These are phyloP conservation scores for Monochamus saltuarius DNA, from an alignment of 1,140 invertebrate genomes.

Conservation along the genomic window DNA sequence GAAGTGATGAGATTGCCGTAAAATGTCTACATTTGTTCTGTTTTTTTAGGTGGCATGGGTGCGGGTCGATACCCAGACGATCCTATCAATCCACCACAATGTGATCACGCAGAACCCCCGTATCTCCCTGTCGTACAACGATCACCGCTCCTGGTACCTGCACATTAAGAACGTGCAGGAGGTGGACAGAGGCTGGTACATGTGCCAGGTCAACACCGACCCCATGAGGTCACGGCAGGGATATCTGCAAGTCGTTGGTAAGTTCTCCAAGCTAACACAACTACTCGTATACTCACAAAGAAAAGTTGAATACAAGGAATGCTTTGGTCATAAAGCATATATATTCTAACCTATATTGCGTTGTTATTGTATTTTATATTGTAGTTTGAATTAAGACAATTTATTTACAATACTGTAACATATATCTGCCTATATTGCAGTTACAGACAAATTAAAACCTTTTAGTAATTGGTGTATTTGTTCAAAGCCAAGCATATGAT, in stretches of 20 bases:
- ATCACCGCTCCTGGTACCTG: constrained; percentile 85
- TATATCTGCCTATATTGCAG: too few relatives aligned
- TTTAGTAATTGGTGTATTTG: too few relatives aligned
- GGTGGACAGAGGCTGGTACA: constrained; percentile 80
- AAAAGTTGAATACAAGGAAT: too few relatives aligned
- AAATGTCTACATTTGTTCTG: constrained; percentile 21
- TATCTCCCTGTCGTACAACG: constrained; percentile 82
- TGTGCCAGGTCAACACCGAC: constrained; percentile 84
- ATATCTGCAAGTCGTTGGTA: constrained; percentile 86
- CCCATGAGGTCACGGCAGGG: constrained; percentile 82
- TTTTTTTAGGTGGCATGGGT: constrained; percentile 82
- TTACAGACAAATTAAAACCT: too few relatives aligned
- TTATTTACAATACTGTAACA: too few relatives aligned
- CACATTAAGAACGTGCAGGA: constrained; percentile 82
- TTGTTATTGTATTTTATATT: too few relatives aligned
- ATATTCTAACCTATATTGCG: too few relatives aligned
- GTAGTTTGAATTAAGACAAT: too few relatives aligned
- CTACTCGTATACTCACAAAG: too few relatives aligned
- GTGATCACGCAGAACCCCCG: constrained; percentile 87
- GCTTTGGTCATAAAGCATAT: too few relatives aligned
- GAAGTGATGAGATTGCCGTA: not conserved
- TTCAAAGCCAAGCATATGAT: too few relatives aligned
- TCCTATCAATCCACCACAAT: constrained; percentile 84
- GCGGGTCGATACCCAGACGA: constrained; percentile 87
- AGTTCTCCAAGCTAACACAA: constrained; percentile 42